Base-by-base conservation (phyloP, 2,888 invertebrate species). In the Sericinus montela region DNA sequence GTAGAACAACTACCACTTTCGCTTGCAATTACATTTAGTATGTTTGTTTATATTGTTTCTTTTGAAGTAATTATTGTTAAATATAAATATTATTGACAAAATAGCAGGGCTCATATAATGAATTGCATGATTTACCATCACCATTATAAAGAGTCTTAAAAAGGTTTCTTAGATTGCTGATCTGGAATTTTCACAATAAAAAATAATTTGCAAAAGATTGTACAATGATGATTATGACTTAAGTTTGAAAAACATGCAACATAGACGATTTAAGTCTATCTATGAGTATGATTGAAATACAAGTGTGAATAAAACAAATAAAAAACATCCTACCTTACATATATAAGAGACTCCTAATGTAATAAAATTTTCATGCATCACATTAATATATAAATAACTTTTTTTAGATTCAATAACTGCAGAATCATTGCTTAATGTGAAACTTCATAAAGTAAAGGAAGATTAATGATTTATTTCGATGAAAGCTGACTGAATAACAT, bases 1-100 rank as follows among this genome's bases (percentile, higher is more conserved):
- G 48, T 34, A 29, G 44, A 46, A 37, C 23, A 37, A 19, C 45
- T 38, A 14, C n/a, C 23, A 25, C 41, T 29, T 36, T 36, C 14
- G 25, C 10, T 36, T 41, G 36, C 35, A 19, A 30, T 34, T 9
- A n/a, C 23, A 29, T 29, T 29, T 29, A 29, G 19, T 25, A 25
- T 2, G 25, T 25, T 25, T 25, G 25, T 25, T 1, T 8, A 8
- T 25, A 19, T 25, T 25, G 25, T 25, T 5, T 8, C 7, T 7
- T 25, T 2, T 25, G 1, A 6, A 8, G 25, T 25, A 19, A 19
- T 19, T 19, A 5, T 3, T 3, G 19, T 19, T 19, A 19, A 19
- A 3, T 19, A 19, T 19, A 19, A 19, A 19, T 19, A 19, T 5
- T n/a, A 30, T 38, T 30, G n/a, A 25, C 23, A 39, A 8, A 13